Percentiles rank a stretch among this genome's conserved stretches.
Conservation (phyloP, 2,797 vertebrate species). For the Vireo griseus region DNA sequence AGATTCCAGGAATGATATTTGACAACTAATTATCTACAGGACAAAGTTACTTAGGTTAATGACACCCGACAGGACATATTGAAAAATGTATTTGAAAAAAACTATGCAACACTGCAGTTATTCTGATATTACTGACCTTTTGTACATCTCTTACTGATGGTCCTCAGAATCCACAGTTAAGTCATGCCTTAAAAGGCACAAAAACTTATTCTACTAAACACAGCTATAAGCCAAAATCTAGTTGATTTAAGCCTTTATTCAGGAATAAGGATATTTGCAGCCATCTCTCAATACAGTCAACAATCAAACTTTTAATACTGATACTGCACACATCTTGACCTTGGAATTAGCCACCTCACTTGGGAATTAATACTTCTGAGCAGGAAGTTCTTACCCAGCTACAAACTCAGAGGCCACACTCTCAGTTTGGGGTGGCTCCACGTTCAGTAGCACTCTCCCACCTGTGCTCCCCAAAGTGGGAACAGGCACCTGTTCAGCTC, state of each 20-base stretch:
- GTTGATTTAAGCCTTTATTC: background rate
- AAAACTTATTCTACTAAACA: background rate
- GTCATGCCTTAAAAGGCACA: background rate
- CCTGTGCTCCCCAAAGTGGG: fast-evolving
- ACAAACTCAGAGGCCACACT: background rate
- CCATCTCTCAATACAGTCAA: background rate
- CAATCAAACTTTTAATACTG: background rate
- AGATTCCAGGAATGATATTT: background rate
- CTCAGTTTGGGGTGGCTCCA: background rate
- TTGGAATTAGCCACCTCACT: background rate
- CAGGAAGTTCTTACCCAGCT: background rate
- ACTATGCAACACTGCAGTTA: background rate
- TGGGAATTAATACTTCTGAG: background rate
- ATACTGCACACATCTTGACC: background rate
- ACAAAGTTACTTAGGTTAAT: background rate
- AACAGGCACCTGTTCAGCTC: background rate
- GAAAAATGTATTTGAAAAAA: background rate
- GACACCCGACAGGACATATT: background rate
- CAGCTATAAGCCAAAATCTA: background rate
- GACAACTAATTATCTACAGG: background rate
- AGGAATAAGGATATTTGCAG: background rate
- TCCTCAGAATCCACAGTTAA: background rate
- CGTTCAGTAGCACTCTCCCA: background rate
- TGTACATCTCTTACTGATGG: background rate
- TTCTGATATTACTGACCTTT: background rate